Base-by-base conservation (phyloP, 2,888 invertebrate species). In the Labia minor region DNA sequence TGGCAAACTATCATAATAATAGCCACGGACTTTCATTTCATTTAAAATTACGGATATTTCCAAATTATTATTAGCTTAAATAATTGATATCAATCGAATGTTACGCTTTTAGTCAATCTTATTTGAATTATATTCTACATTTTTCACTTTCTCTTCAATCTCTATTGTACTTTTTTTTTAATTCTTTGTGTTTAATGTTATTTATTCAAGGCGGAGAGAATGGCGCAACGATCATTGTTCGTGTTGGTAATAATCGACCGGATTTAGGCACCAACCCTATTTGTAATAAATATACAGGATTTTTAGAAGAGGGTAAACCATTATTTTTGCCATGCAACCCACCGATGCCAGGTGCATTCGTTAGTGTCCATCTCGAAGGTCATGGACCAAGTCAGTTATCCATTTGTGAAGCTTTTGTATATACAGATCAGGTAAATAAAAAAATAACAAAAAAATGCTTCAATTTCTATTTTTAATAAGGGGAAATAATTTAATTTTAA, bases 281-380 rank as follows among this genome's bases (percentile, higher is more conserved):
- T 72, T 95, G 95, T 80, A 95, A 94, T 79, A 85, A 91, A 2
- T 95, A 91, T 78, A 90, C 88, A 4, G 93, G 93, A 1, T 85
- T 86, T 69, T 79, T 92, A 11, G 91, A 94, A 75, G 93, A 93
- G 76, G 94, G 94, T 0, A 90, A 93, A 74, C 94, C 95, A 0
- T 81, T 95, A 4, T 95, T 94, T 79, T 78, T 95, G 65, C 94
- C 95, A 0, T 95, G 95, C 80, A 93, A 93, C 78, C 94, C 94
- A 1, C 94, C 94, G 0, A 94, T 94, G 92, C 92, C 94, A 0
- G 94, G 94, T 0, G 95, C 95, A 8, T 95, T 95, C 77, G 94
- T 95, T 70, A 92, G 92, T 72, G 92, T 95, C 0, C 94, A 94
- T 75, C 77, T 95, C 67, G 94, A 95, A 79, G 86, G 88, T 0